Percentiles rank a stretch among this genome's conserved stretches.
These are phyloP conservation scores for Helicoverpa zea DNA, from an alignment of 1,140 invertebrate species.

Conservation along the genomic window DNA sequence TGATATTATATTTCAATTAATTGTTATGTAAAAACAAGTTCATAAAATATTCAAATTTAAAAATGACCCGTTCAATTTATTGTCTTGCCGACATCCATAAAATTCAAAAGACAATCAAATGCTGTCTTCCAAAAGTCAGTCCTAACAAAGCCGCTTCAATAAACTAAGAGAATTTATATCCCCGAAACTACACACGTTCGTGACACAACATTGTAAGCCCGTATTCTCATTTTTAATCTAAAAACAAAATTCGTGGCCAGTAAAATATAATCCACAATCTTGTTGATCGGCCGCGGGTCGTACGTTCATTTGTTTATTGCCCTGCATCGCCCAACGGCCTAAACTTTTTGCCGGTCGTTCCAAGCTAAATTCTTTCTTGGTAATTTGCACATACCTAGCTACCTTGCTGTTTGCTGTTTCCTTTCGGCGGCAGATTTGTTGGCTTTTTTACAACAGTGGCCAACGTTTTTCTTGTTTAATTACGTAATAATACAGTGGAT, in stretches of 20 bases:
- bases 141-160: slow-evolving; percentile 27
- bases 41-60: no score
- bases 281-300: slow-evolving; percentile 65
- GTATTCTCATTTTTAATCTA: slow-evolving; percentile 49
- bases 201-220: slow-evolving; percentile 46
- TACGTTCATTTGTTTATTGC: slow-evolving; percentile 77
- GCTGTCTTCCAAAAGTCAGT: slow-evolving; percentile 1
- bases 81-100: slow-evolving; percentile 1
- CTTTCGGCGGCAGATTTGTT: slow-evolving; percentile 75
- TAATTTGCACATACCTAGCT: slow-evolving; percentile 75
- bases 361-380: slow-evolving; percentile 72
- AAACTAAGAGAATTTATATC: slow-evolving; percentile 47
- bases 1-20: no score
- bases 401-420: slow-evolving; percentile 71
- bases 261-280: slow-evolving; percentile 72
- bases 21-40: no score
- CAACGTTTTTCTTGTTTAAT: slow-evolving; percentile 58
- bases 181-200: slow-evolving; percentile 46
- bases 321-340: slow-evolving; percentile 64
- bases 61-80: background rate
- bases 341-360: slow-evolving; percentile 66
- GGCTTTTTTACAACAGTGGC: slow-evolving; percentile 58
- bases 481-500: slow-evolving; percentile 62
- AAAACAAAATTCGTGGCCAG: slow-evolving; percentile 55
- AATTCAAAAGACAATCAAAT: slow-evolving; percentile 26